phyloP scores from a whole-genome alignment of 2,113 vertebrate species.

The Istiophorus platypterus region DNA sequence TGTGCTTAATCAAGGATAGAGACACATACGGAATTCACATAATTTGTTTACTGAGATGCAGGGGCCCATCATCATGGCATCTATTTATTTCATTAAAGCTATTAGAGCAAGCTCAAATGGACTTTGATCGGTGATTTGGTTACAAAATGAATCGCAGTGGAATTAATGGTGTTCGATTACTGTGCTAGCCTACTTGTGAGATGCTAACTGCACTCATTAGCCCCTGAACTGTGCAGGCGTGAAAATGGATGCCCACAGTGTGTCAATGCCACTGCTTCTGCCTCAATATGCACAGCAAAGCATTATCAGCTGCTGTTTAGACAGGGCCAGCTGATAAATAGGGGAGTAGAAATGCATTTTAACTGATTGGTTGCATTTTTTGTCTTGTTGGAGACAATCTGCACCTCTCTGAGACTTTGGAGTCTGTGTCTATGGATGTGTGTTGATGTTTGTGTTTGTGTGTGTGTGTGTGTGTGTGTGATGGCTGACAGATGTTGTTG shows the following conservation, averaged over 20 bases:
- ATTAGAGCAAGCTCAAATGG: conserved; percentile 52
- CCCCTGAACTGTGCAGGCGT: conserved; percentile 73
- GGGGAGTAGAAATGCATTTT: conserved; percentile 72
- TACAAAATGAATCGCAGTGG: conserved; percentile 70
- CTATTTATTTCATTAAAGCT: conserved; percentile 27
- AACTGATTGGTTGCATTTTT: conserved; percentile 74
- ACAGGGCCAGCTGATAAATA: conserved; percentile 74
- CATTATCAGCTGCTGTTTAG: conserved; percentile 71
- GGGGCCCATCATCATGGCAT: conserved; percentile 29
- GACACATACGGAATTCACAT: conserved; percentile 41
- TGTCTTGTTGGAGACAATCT: conserved; percentile 52
- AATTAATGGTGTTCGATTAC: conserved; percentile 79
- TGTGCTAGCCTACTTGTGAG: conserved; percentile 61
- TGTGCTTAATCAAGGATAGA: conserved; percentile 51
- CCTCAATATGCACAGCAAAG: conserved; percentile 66
- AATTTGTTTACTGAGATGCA: conserved; percentile 52
- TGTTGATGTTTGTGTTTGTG: conserved; percentile 4
- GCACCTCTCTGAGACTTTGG: conserved; percentile 12
- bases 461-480: conserved; percentile 26
- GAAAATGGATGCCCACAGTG: conserved; percentile 70
- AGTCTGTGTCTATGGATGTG: conserved; percentile 12
- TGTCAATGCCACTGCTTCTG: conserved; percentile 63
- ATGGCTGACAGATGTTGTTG: conserved; percentile 57
- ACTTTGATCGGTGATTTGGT: conserved; percentile 75
- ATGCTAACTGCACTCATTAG: conserved; percentile 79